Percentiles rank a stretch among this genome's conserved stretches.
Conservation (phyloP, 2,888 invertebrate species). For the Scotopteryx bipunctaria region DNA sequence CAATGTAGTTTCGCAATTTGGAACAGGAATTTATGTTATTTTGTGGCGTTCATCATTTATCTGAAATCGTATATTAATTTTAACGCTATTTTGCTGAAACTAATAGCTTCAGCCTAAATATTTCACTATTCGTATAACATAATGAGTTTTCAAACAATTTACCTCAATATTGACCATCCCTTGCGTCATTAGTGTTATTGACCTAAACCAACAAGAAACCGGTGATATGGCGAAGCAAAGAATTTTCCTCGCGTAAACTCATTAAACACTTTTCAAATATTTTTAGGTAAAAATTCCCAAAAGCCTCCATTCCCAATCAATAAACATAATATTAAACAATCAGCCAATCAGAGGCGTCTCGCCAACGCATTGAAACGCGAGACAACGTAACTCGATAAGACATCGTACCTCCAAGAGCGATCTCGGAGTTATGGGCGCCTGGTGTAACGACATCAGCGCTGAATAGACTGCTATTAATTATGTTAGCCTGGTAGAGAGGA, state of each 20-base stretch:
- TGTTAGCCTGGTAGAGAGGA: slow-evolving; percentile 20
- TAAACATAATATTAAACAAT: not conserved
- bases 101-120: too few species aligned
- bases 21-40: slow-evolving; percentile 1
- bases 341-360: slow-evolving; percentile 2
- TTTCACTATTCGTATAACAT: too few species aligned
- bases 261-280: too few species aligned
- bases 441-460: slow-evolving; percentile 13
- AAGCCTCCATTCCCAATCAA: not conserved
- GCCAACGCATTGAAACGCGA: slow-evolving; percentile 1
- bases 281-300: too few species aligned
- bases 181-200: too few species aligned
- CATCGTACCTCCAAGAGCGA: slow-evolving; percentile 10
- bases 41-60: not conserved
- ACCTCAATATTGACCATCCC: too few species aligned
- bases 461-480: slow-evolving; percentile 23
- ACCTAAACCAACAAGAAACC: too few species aligned
- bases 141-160: too few species aligned
- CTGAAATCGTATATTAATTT: not conserved
- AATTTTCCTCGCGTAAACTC: too few species aligned
- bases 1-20: slow-evolving; percentile 10
- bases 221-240: too few species aligned
- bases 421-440: slow-evolving; percentile 23
- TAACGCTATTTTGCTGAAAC: not conserved
- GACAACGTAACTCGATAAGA: slow-evolving; percentile 21